Percentiles rank a stretch among this genome's conserved stretches.
phyloP scores from a whole-genome alignment of 2,888 invertebrate species.

The Masnerella sp. region DNA sequence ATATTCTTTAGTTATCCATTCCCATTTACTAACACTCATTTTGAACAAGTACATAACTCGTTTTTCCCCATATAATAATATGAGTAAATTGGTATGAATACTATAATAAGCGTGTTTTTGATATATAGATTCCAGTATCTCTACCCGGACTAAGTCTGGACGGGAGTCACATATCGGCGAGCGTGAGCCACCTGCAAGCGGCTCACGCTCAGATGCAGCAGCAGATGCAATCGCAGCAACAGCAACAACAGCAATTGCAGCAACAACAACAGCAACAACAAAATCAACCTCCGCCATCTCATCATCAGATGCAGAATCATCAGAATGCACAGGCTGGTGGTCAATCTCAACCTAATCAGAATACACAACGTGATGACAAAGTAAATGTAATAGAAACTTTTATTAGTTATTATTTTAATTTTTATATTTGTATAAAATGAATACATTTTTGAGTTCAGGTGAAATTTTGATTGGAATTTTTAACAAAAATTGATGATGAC shows the following conservation, averaged over 20 bases:
- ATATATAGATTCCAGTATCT: slow-evolving; percentile 76
- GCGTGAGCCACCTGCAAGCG: slow-evolving; percentile 74
- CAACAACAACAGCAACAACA: slow-evolving; percentile 59
- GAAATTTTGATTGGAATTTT: too few species aligned
- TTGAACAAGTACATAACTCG: too few species aligned
- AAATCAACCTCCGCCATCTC: slow-evolving; percentile 45
- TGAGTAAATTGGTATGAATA: too few species aligned
- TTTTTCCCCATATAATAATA: too few species aligned
- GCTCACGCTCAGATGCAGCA: slow-evolving; percentile 70
- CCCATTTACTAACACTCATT: too few species aligned
- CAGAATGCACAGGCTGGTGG: slow-evolving; percentile 78
- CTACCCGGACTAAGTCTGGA: slow-evolving; percentile 75
- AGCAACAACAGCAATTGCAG: slow-evolving; percentile 59
- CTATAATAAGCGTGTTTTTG: too few species aligned
- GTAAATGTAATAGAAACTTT: slow-evolving; percentile 76
- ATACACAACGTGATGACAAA: slow-evolving; percentile 77
- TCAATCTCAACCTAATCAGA: slow-evolving; percentile 71
- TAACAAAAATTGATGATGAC: too few species aligned
- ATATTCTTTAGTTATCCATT: too few species aligned
- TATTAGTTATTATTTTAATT: too few species aligned
- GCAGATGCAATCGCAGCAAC: slow-evolving; percentile 62
- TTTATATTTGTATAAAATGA: too few species aligned
- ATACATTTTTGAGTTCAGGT: too few species aligned
- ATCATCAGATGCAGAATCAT: slow-evolving; percentile 68
- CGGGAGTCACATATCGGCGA: slow-evolving; percentile 74